phyloP scores from a whole-genome alignment of 2,888 invertebrate species.

The Napeogenes inachia region DNA sequence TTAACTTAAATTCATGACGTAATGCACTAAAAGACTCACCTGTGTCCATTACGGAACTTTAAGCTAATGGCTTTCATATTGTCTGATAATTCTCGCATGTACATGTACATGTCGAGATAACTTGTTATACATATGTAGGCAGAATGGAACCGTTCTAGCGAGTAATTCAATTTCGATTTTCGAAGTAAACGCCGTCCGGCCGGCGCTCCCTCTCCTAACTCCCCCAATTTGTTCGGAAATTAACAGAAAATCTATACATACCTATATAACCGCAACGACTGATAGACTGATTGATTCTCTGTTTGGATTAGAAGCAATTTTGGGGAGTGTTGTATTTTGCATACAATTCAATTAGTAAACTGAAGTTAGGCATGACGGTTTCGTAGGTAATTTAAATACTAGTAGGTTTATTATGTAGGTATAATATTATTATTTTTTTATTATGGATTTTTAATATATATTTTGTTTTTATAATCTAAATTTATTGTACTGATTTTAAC shows the following conservation, averaged over 20 bases:
- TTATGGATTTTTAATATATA: no score
- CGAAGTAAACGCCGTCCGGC: slow-evolving; percentile 36
- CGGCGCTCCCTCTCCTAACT: slow-evolving; percentile 30
- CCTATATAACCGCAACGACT: slow-evolving; percentile 13
- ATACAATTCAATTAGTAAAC: background rate
- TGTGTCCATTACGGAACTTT: background rate
- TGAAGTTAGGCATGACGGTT: no score
- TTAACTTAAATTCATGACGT: no score
- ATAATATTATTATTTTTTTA: no score
- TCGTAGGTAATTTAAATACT: no score
- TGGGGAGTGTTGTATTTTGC: background rate
- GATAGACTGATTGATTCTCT: slow-evolving; percentile 9
- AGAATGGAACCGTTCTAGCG: slow-evolving; percentile 23
- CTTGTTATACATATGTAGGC: slow-evolving; percentile 3
- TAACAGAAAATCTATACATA: slow-evolving; percentile 37
- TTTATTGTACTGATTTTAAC: no score
- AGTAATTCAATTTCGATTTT: slow-evolving; percentile 39
- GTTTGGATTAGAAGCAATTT: slow-evolving; percentile 3
- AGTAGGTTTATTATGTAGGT: no score
- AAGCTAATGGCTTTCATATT: background rate
- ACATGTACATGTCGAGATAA: background rate
- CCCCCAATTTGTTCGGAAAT: slow-evolving; percentile 46
- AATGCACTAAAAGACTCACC: no score
- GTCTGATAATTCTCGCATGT: no score
- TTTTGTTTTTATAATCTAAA: no score